Conservation (phyloP, 64 coral and sea anemone genomes). For the Montipora cactus region DNA sequence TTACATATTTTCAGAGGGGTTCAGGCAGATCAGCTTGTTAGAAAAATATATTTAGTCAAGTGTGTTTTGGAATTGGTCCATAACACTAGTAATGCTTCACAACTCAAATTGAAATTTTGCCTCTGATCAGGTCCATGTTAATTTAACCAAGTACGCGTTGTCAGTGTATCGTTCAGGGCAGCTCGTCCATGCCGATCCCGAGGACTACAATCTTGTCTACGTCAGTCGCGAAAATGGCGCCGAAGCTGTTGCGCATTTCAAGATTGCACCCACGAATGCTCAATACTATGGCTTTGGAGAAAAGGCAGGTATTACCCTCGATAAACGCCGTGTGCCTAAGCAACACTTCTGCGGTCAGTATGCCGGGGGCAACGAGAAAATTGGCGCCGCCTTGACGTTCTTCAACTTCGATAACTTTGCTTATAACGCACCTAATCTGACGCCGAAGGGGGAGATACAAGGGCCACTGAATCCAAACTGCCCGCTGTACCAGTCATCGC, state of each 20-base stretch:
- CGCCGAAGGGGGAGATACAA: slow-evolving; percentile 69
- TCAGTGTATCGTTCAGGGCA: slow-evolving; percentile 75
- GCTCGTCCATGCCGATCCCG: slow-evolving; percentile 75
- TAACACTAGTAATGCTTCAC: too few relatives aligned
- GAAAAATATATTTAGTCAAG: too few relatives aligned
- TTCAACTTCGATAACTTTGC: slow-evolving; percentile 94
- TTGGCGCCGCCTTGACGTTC: slow-evolving; percentile 80
- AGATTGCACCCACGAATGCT: slow-evolving; percentile 70
- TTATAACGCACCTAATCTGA: slow-evolving; percentile 78
- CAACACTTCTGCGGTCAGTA: slow-evolving; percentile 86
- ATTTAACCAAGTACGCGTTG: slow-evolving; percentile 64
- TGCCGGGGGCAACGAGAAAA: slow-evolving; percentile 68
- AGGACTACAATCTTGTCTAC: slow-evolving; percentile 72
- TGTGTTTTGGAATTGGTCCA: too few relatives aligned
- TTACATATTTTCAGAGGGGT: too few relatives aligned
- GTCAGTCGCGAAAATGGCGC: not conserved
- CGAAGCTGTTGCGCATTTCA: slow-evolving; percentile 80
- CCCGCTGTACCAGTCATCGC: slow-evolving; percentile 86
- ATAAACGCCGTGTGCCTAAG: slow-evolving; percentile 78
- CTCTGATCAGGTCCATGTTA: slow-evolving; percentile 5
- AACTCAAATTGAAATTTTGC: too few relatives aligned
- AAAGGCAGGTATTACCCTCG: slow-evolving; percentile 70
- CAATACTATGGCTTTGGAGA: slow-evolving; percentile 82
- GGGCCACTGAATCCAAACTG: slow-evolving; percentile 81
- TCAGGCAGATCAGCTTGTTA: too few relatives aligned